Percentiles rank a stretch among this genome's conserved stretches.
Conservation (phyloP, 2,888 invertebrate species). For the Limnephilus auricula region DNA sequence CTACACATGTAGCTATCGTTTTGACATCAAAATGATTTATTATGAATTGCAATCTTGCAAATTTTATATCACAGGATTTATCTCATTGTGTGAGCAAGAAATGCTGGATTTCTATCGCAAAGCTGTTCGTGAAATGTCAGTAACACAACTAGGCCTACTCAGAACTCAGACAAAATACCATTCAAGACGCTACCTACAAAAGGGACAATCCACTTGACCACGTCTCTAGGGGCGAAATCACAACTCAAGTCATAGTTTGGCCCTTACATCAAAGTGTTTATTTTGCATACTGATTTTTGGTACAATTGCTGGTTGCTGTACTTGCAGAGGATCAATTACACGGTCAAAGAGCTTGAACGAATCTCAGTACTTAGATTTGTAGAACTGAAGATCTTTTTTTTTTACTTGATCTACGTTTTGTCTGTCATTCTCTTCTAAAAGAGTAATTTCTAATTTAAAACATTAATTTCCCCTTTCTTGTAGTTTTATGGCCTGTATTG, state of each 20-base stretch:
- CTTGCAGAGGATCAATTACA: constrained; percentile 10
- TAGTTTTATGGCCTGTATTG: background rate
- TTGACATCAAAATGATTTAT: background rate
- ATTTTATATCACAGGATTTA: background rate
- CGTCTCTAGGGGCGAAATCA: background rate
- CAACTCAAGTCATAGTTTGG: background rate
- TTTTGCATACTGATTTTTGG: background rate
- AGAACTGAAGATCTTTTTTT: background rate
- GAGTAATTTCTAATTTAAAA: too few species aligned
- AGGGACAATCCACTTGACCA: background rate
- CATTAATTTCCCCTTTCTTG: background rate
- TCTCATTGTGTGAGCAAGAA: constrained; percentile 9
- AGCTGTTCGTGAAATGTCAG: constrained; percentile 39
- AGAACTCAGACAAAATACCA: background rate
- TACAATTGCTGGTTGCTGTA: background rate
- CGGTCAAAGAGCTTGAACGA: constrained; percentile 24
- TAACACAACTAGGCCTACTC: background rate
- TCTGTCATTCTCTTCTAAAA: background rate
- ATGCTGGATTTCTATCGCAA: constrained; percentile 21
- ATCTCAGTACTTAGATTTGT: constrained; percentile 5
- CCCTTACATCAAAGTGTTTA: background rate
- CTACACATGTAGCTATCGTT: too few species aligned
- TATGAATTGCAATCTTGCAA: background rate
- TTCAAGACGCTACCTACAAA: background rate
- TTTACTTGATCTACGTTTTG: background rate